Evolutionary conservation across 2,797 vertebrate genomes (phyloP).

Genomic region (Sebastes hubbsi): DNA sequence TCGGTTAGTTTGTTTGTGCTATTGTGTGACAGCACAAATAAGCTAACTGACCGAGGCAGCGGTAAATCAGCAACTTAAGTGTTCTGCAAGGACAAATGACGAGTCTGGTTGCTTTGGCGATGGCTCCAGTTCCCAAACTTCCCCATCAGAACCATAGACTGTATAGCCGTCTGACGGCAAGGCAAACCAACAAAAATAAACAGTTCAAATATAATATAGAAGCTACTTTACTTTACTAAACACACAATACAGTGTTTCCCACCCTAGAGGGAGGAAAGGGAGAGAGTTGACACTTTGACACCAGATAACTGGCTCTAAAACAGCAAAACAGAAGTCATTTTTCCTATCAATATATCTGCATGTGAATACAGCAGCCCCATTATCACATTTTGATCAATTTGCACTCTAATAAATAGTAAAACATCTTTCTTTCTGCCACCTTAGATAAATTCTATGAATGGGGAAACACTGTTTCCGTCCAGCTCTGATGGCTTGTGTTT

Average conservation of each 20-base stretch:
- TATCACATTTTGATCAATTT: background rate
- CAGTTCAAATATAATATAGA: background rate
- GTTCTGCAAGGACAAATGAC: too few species aligned
- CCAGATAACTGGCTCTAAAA: constrained; percentile 18
- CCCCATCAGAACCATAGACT: too few species aligned
- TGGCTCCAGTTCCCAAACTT: too few species aligned
- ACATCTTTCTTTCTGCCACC: background rate
- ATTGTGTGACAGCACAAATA: too few species aligned
- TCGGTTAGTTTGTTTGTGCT: too few species aligned
- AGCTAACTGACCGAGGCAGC: too few species aligned
- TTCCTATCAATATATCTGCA: background rate
- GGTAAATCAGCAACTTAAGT: too few species aligned
- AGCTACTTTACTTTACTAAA: background rate
- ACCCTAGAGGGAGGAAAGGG: background rate
- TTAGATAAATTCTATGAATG: background rate
- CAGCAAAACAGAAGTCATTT: constrained; percentile 6
- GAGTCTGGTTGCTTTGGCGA: too few species aligned
- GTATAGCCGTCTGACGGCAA: too few species aligned
- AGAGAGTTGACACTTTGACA: constrained; percentile 23
- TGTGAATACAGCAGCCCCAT: background rate
- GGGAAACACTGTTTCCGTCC: background rate
- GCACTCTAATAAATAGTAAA: background rate
- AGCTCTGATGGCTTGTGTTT: background rate
- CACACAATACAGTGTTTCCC: background rate
- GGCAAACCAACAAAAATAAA: background rate